These are phyloP conservation scores for Pandion haliaetus DNA, from an alignment of 2,113 vertebrate genomes.

Conservation along the genomic window DNA sequence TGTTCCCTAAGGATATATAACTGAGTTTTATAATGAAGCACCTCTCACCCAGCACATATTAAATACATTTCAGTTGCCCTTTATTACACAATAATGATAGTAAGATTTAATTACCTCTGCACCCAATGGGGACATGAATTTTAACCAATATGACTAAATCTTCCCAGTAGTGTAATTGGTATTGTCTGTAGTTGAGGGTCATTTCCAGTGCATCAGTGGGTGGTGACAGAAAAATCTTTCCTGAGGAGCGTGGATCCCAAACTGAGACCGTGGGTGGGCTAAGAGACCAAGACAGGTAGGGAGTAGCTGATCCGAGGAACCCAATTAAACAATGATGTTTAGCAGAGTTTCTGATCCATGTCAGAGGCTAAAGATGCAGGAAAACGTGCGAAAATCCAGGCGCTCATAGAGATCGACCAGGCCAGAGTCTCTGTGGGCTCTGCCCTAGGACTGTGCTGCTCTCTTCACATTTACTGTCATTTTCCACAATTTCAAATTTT, in stretches of 20 bases:
- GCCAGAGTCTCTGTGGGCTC: background rate
- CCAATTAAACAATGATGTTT: background rate
- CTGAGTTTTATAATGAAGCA: slow-evolving; percentile 25
- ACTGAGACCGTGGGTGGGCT: background rate
- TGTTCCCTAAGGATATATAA: slow-evolving; percentile 13
- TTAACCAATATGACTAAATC: slow-evolving; percentile 7
- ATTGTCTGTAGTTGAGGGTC: background rate
- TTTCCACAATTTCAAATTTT: background rate
- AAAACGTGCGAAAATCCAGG: background rate
- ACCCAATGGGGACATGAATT: slow-evolving; percentile 36
- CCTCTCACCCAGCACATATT: slow-evolving; percentile 42
- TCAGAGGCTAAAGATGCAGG: background rate
- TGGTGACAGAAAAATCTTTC: slow-evolving; percentile 4
- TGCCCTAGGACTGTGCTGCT: background rate
- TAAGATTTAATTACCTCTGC: slow-evolving; percentile 55
- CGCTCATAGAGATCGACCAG: background rate
- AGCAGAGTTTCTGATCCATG: background rate
- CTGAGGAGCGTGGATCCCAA: background rate
- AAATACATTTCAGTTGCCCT: slow-evolving; percentile 49
- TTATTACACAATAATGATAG: slow-evolving; percentile 46
- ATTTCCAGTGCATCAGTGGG: slow-evolving; percentile 16
- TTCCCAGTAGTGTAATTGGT: background rate
- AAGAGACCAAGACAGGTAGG: background rate
- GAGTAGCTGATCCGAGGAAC: background rate
- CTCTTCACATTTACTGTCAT: background rate